Evolutionary conservation across 2,797 vertebrate species (phyloP), one percentile per base, ranked within the genome.

Genomic region (Coregonus ussuriensis): DNA sequence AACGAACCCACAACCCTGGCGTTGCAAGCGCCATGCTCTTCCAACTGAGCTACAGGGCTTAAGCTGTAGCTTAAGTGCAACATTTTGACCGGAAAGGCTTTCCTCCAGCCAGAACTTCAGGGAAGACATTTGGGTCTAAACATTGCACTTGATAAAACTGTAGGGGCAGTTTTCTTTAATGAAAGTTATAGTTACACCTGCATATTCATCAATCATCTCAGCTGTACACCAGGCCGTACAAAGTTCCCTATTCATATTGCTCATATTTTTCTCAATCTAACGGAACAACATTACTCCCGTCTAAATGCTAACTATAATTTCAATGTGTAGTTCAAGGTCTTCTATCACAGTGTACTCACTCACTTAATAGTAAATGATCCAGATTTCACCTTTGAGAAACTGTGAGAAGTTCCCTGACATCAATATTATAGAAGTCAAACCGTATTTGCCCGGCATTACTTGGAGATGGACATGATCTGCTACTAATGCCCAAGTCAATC

Each of bases 401-500:
- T 56, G 18, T 56, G 53, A 56, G 53, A 56, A 56, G 16, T 56
- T 56, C 16, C 21, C 65, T 29, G 25, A 33, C 25, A 67, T 67
- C 3, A 67, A 67, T 29, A 67, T 15, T 29, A 15, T 31, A 3
- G 31, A 71, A 51, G 69, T 51, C 18, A 51, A 52, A 47, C 41
- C 11, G n/a, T 71, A 41, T n/a, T 1, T 33, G 0, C 29, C 21
- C 3, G 18, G 15, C 1, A 35, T 52, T 47, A 71, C 11, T 51
- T n/a, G 37, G 16, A 51, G 7, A 3, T n/a, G n/a, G n/a, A 25
- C 72, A 59, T 18, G 53, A 59, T 35, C 31, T 56, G 29, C 33
- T 62, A 15, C 52, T 59, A 56, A 73, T 59, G 33, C 72, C 72
- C 33, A 35, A 59, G 79, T 84, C 80, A 88, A 88, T 87, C 88